A percentile compares a stretch with the other conserved stretches of the same genome.
These are phyloP conservation scores for Triplophysa tibetana DNA, from an alignment of 2,113 vertebrate genomes.

Conservation along the genomic window DNA sequence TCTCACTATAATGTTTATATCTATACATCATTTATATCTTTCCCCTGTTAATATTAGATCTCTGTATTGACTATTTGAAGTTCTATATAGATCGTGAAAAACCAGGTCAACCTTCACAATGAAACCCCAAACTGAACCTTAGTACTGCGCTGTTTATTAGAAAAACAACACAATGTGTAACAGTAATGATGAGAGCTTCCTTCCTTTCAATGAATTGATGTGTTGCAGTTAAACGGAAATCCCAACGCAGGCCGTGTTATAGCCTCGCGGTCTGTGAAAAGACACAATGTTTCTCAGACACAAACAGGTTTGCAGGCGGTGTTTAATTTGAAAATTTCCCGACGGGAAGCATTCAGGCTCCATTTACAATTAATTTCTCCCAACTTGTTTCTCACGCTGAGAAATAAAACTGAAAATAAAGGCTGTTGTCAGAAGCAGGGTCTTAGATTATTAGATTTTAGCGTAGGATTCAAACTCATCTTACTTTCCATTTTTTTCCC, in stretches of 20 bases:
- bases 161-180: slow-evolving; percentile 23
- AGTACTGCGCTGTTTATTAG: background rate
- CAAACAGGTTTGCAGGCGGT: slow-evolving; percentile 19
- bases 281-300: slow-evolving; percentile 16
- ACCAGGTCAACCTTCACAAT: slow-evolving; percentile 1
- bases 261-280: slow-evolving; percentile 10
- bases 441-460: slow-evolving; percentile 31
- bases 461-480: background rate
- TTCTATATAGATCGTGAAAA: background rate
- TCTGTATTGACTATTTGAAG: background rate
- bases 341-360: slow-evolving; percentile 27
- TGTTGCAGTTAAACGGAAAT: slow-evolving; percentile 47
- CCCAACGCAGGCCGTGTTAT: slow-evolving; percentile 25
- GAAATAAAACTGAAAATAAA: slow-evolving; percentile 40
- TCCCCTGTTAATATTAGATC: background rate
- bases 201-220: slow-evolving; percentile 28
- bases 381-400: slow-evolving; percentile 39
- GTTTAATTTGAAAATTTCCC: slow-evolving; percentile 47
- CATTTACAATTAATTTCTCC: slow-evolving; percentile 43
- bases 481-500: slow-evolving; percentile 2
- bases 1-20: background rate
- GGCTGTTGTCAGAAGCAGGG: slow-evolving; percentile 9
- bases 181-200: background rate
- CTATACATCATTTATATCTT: background rate
- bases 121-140: background rate